A percentile compares a stretch with the other conserved stretches of the same genome.
These are phyloP conservation scores for Hoplodrina ambigua DNA, from an alignment of 2,888 invertebrate species.

Conservation along the genomic window DNA sequence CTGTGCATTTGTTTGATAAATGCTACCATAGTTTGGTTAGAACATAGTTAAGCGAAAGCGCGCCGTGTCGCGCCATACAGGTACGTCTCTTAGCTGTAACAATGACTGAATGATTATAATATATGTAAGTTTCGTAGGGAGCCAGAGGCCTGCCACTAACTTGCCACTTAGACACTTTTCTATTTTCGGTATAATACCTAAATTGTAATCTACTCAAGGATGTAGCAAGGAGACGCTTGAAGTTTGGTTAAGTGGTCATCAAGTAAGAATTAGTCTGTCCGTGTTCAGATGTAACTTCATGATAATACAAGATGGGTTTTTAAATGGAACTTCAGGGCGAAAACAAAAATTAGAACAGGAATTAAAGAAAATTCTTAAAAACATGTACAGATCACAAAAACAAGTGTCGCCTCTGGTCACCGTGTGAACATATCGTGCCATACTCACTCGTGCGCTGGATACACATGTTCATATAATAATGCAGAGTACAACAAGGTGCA, in stretches of 20 bases:
- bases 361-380: too few relatives aligned
- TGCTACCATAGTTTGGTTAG: conserved; percentile 37
- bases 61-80: conserved; percentile 39
- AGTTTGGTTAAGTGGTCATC: too few relatives aligned
- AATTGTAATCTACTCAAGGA: conserved; percentile 3
- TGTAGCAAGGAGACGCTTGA: neutral
- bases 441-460: conserved; percentile 39
- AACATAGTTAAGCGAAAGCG: conserved; percentile 19
- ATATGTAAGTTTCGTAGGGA: conserved; percentile 31
- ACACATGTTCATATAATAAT: neutral
- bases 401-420: neutral
- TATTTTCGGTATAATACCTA: neutral
- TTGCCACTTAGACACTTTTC: neutral
- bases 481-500: conserved; percentile 11
- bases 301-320: too few relatives aligned
- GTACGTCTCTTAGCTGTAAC: conserved; percentile 40
- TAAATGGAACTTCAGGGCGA: too few relatives aligned
- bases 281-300: too few relatives aligned
- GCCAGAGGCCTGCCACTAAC: conserved; percentile 37
- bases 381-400: too few relatives aligned
- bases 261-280: too few relatives aligned
- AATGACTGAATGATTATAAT: conserved; percentile 53
- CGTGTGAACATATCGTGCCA: conserved; percentile 43
- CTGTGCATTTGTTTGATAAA: conserved; percentile 31
- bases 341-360: too few relatives aligned